Base-by-base conservation (phyloP, 2,888 invertebrate species). In the Papilio elwesi region DNA sequence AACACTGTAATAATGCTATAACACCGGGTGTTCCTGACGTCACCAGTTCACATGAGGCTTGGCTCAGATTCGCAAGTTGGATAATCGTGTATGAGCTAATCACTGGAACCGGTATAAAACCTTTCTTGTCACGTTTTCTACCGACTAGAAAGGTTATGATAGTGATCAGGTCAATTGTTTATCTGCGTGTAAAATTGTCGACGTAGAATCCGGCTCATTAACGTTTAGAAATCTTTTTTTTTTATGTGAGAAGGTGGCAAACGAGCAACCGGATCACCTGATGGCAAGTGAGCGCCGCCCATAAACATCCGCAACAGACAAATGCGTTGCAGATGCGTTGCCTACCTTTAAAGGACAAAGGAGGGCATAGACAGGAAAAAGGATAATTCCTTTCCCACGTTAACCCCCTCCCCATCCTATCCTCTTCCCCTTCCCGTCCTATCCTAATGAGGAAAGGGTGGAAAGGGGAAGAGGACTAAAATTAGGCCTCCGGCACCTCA, bases 31-130 rank as follows among this genome's bases (percentile, higher is more conserved):
- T 6, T 15, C 15, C 26, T 57, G 26, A 57, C 57, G 57, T 57
- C 36, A 57, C 36, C 57, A 13, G 57, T 57, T 8, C 36, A 26
- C 57, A 57, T 9, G 5, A 13, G 57, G 2, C 57, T 36, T 13
- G 57, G 57, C 12, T 36, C 57, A 57, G 57, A 57, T 36, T 57
- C 13, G 6, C 26, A 26, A 15, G 8, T 36, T 36, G 12, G 57
- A 57, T 55, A 26, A 6, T 55, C 26, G 36, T 13, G 12, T 57
- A 57, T 57, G 57, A 57, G 36, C 55, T 57, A 57, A 57, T 57
- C 11, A 36, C 26, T 57, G 7, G 55, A 36, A 57, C n/a, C n/a
- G n/a, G n/a, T n/a, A 57, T 36, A 57, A 26, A 57, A 57, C 55
- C 55, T 57, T 36, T 36, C 55, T 57, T 57, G 55, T 57, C 55